phyloP scores from a whole-genome alignment of 2,888 invertebrate species.

The Taenaris catops region DNA sequence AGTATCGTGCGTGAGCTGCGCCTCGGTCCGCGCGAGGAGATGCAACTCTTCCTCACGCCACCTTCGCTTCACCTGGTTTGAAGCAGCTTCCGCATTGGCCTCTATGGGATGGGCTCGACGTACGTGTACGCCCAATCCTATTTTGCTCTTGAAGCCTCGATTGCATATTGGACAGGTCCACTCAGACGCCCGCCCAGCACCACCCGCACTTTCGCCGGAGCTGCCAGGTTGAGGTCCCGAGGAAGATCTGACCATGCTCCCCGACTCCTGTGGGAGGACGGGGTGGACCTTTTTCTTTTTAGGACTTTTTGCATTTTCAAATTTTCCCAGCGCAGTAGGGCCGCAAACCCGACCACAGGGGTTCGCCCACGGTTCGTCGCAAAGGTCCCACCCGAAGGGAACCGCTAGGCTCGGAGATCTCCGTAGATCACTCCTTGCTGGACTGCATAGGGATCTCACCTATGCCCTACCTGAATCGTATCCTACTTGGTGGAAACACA shows the following conservation, averaged over 20 bases:
- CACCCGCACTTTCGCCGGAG: conserved; percentile 2
- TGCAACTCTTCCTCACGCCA: conserved; percentile 23
- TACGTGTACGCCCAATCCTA: conserved; percentile 20
- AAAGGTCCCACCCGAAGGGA: conserved; percentile 18
- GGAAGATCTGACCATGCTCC: conserved; percentile 14
- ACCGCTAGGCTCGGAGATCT: conserved; percentile 8
- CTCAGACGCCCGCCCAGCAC: conserved; percentile 4
- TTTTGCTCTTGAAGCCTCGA: conserved; percentile 15
- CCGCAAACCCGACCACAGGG: conserved; percentile 16
- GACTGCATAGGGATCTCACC: background rate
- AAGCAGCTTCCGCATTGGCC: conserved; percentile 21
- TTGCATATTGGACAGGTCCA: conserved; percentile 19
- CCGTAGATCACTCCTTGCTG: conserved; percentile 4
- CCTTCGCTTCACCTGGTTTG: conserved; percentile 21
- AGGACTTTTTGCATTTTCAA: background rate
- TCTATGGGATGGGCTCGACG: conserved; percentile 20
- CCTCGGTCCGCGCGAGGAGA: conserved; percentile 22
- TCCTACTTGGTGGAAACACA: too few relatives aligned
- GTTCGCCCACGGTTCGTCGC: conserved; percentile 14
- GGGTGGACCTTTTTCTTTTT: conserved; percentile 7
- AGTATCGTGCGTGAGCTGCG: conserved; percentile 12
- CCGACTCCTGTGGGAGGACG: conserved; percentile 24
- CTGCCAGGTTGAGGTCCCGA: conserved; percentile 1
- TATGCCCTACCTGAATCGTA: background rate
- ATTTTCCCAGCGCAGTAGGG: conserved; percentile 8